A percentile compares a stretch with the other conserved stretches of the same genome.
Conservation (phyloP, 1,140 invertebrate species). For the Drosophila lacteicornis region DNA sequence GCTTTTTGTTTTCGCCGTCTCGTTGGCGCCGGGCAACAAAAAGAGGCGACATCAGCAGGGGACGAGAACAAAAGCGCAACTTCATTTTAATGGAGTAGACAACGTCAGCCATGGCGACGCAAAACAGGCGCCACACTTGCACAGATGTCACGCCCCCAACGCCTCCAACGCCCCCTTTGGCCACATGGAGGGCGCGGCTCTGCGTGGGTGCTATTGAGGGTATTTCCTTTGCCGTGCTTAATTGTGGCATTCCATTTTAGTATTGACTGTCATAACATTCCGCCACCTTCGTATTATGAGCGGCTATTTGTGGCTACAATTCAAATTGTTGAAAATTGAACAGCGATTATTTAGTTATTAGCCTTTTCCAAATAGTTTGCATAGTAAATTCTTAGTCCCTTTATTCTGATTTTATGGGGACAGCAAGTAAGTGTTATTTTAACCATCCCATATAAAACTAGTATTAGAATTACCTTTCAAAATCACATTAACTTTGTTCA, state of each 20-base stretch:
- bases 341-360: conserved; percentile 1
- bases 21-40: conserved; percentile 64
- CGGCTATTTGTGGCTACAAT: conserved; percentile 33
- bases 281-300: conserved; percentile 31
- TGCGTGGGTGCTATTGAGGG: conserved; percentile 6
- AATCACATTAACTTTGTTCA: too few species aligned
- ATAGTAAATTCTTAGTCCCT: too few species aligned
- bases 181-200: conserved; percentile 7
- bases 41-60: conserved; percentile 17
- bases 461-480: too few species aligned
- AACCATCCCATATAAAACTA: too few species aligned
- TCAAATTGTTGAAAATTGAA: conserved; percentile 27
- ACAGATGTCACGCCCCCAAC: conserved; percentile 2
- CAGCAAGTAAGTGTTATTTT: too few species aligned
- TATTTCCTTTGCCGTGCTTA: conserved; percentile 26
- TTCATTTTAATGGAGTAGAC: conserved; percentile 76
- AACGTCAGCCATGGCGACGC: conserved; percentile 64
- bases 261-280: conserved; percentile 46
- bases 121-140: conserved; percentile 58
- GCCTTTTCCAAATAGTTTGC: not conserved
- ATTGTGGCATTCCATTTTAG: conserved; percentile 60
- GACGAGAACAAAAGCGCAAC: conserved; percentile 42
- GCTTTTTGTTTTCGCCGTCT: conserved; percentile 81
- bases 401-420: too few species aligned
- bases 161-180: conserved; percentile 26